Evolutionary conservation across 2,113 vertebrate genomes (phyloP).

Genomic region (Aleadryas rufinucha): DNA sequence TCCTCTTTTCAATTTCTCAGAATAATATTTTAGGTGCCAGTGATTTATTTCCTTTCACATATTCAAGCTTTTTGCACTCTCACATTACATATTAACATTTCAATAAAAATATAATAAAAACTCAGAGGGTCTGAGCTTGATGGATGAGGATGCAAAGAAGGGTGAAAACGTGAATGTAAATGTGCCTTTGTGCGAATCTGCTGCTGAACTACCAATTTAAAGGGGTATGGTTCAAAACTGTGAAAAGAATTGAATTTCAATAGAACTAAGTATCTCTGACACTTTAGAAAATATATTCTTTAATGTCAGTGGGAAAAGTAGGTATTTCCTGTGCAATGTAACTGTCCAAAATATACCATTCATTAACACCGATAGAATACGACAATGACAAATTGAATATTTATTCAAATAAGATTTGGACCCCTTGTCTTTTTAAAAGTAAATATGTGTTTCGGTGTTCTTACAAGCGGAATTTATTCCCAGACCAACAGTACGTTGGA

Average conservation of each 20-base stretch:
- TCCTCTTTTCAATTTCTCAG: not conserved
- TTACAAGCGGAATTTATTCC: not conserved
- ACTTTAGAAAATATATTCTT: not conserved
- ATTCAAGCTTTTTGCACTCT: not conserved
- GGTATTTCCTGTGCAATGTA: not conserved
- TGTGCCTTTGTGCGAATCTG: not conserved
- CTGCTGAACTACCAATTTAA: not conserved
- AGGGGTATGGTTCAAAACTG: not conserved
- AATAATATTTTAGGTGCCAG: not conserved
- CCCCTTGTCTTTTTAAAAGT: not conserved
- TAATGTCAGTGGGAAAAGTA: not conserved
- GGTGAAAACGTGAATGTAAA: not conserved
- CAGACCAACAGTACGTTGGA: not conserved
- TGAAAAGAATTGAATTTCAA: not conserved
- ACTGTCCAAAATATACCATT: not conserved
- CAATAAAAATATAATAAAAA: slow-evolving; percentile 5
- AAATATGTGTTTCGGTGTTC: not conserved
- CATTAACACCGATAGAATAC: not conserved
- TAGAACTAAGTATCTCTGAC: not conserved
- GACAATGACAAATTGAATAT: not conserved
- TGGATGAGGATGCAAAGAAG: not conserved
- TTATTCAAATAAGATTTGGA: not conserved
- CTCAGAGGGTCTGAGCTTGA: not conserved
- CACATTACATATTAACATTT: not conserved
- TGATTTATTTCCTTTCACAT: not conserved